Percentiles rank a stretch among this genome's conserved stretches.
phyloP scores from a whole-genome alignment of 2,797 vertebrate genomes.

The Pogonophryne albipinna region DNA sequence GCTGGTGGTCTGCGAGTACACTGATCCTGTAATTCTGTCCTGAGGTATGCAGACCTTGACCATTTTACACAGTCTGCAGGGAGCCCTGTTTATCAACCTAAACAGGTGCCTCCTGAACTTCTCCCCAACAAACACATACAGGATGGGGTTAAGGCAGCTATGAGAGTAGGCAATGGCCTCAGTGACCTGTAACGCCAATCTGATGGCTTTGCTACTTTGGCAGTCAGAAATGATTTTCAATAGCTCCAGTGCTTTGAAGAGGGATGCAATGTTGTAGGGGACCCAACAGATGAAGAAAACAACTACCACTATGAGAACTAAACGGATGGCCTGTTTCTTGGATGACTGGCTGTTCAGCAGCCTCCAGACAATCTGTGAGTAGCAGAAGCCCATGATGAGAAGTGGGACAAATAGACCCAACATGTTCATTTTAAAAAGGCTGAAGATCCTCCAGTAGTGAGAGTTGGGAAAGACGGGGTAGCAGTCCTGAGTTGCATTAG shows the following conservation, averaged over 20 bases:
- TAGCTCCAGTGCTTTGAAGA: slow-evolving; percentile 84
- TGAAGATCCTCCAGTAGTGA: slow-evolving; percentile 74
- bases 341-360: slow-evolving; percentile 82
- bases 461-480: slow-evolving; percentile 35
- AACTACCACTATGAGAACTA: slow-evolving; percentile 87
- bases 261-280: slow-evolving; percentile 88
- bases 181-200: slow-evolving; percentile 83
- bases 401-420: slow-evolving; percentile 89
- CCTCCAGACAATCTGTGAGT: slow-evolving; percentile 87
- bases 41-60: slow-evolving; percentile 77
- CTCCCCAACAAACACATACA: slow-evolving; percentile 93
- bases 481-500: not conserved
- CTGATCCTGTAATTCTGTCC: slow-evolving; percentile 73
- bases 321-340: slow-evolving; percentile 88
- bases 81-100: slow-evolving; percentile 76
- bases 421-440: slow-evolving; percentile 89
- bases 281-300: slow-evolving; percentile 92
- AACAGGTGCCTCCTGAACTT: slow-evolving; percentile 90
- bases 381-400: slow-evolving; percentile 89
- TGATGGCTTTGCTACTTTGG: slow-evolving; percentile 76
- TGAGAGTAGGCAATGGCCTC: slow-evolving; percentile 90
- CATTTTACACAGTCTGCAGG: slow-evolving; percentile 70
- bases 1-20: slow-evolving; percentile 88
- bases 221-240: slow-evolving; percentile 66
- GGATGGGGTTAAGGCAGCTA: slow-evolving; percentile 92